Evolutionary conservation across 37 sponge, comb jelly and placozoan species (phyloP).

Genomic region (Geodia barretti): DNA sequence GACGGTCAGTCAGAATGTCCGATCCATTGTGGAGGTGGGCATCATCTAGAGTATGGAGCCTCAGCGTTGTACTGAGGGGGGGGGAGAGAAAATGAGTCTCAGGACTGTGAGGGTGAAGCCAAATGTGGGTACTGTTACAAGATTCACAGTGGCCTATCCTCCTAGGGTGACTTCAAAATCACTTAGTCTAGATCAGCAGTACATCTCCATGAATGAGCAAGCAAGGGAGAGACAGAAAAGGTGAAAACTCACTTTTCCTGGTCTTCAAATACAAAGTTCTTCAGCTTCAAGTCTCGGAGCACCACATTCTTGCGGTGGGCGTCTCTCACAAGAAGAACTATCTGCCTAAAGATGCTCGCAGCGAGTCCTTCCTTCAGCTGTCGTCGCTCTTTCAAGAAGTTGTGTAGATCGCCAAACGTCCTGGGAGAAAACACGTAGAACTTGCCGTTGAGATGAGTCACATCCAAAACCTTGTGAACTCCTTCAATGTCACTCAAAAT

Average conservation of each 20-base stretch:
- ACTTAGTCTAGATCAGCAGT: no score
- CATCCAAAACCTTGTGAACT: constrained; percentile 26
- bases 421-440: constrained; percentile 29
- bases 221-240: no score
- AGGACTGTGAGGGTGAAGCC: no score
- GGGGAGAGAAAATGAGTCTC: no score
- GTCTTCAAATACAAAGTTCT: constrained; percentile 82
- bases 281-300: constrained; percentile 81
- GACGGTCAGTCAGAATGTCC: constrained; percentile 61
- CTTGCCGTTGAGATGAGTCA: constrained; percentile 4
- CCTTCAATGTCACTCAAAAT: constrained; percentile 14
- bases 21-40: constrained; percentile 34
- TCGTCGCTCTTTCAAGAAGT: constrained; percentile 50
- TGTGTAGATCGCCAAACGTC: constrained; percentile 61
- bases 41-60: constrained; percentile 68
- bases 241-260: constrained; percentile 54
- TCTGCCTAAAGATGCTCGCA: constrained; percentile 64
- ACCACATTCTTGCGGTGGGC: constrained; percentile 68
- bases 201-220: no score
- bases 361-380: constrained; percentile 55
- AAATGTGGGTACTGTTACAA: no score
- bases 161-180: no score
- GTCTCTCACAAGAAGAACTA: constrained; percentile 45
- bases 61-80: constrained; percentile 40
- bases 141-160: no score